Percentiles rank a stretch among this genome's conserved stretches.
Conservation (phyloP, 2,113 vertebrate genomes). For the Microtus ochrogaster region DNA sequence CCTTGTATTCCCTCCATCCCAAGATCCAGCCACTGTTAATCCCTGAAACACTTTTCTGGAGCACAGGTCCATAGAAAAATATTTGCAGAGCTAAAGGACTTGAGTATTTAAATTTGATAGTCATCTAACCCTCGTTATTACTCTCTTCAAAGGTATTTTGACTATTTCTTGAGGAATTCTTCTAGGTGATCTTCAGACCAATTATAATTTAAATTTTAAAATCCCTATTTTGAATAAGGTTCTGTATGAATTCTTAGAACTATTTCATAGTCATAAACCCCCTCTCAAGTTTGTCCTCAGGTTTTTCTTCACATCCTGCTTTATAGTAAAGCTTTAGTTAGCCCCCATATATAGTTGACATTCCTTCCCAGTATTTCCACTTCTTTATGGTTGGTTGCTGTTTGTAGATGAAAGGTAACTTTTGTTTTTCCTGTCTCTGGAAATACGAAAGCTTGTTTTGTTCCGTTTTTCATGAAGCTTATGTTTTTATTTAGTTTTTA, state of each 20-base stretch:
- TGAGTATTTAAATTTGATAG: constrained; percentile 35
- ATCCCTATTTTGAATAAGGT: constrained; percentile 45
- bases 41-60: constrained; percentile 43
- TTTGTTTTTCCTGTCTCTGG: background rate
- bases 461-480: background rate
- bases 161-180: constrained; percentile 1
- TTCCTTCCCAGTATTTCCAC: background rate
- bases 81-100: constrained; percentile 25
- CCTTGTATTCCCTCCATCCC: background rate
- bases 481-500: constrained; percentile 13
- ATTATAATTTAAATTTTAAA: constrained; percentile 40
- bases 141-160: constrained; percentile 6
- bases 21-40: background rate
- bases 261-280: background rate
- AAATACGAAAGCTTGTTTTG: background rate
- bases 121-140: background rate
- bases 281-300: background rate
- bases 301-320: constrained; percentile 42
- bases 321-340: constrained; percentile 6
- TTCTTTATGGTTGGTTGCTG: constrained; percentile 44
- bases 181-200: constrained; percentile 53
- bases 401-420: background rate
- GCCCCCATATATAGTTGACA: background rate
- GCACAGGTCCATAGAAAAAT: background rate
- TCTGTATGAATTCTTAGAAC: constrained; percentile 25